Evolutionary conservation across 2,113 vertebrate genomes (phyloP).

Genomic region (Ictalurus punctatus): DNA sequence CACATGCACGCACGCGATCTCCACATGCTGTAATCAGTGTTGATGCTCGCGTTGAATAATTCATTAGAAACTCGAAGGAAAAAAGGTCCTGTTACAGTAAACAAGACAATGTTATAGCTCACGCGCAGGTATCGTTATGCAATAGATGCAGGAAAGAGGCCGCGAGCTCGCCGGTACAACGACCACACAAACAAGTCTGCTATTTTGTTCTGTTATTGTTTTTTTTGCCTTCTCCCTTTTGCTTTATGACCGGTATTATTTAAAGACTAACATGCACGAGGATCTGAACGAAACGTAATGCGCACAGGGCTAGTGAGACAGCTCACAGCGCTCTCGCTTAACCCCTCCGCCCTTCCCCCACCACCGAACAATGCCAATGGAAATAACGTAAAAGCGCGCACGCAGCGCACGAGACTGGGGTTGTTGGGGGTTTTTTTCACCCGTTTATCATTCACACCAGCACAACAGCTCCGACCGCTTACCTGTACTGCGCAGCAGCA

Average conservation of each 20-base stretch:
- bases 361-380: constrained; percentile 58
- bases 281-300: background rate
- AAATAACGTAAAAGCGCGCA: background rate
- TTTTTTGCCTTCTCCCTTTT: background rate
- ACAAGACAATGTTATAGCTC: background rate
- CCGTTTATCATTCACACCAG: background rate
- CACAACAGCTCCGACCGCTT: constrained; percentile 36
- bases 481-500: constrained; percentile 96
- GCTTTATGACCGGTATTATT: too few relatives aligned
- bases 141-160: background rate
- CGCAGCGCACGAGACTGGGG: background rate
- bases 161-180: background rate
- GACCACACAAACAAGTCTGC: background rate
- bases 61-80: background rate
- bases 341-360: constrained; percentile 60
- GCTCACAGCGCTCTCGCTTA: background rate
- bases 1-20: background rate
- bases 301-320: background rate
- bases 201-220: background rate
- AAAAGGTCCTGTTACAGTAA: background rate
- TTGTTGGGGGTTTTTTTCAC: background rate
- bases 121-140: background rate
- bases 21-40: background rate
- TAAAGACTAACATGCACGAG: background rate
- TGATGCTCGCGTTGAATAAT: background rate